Base-by-base conservation (phyloP, 1,140 invertebrate genomes). In the Anagrus nilaparvatae region DNA sequence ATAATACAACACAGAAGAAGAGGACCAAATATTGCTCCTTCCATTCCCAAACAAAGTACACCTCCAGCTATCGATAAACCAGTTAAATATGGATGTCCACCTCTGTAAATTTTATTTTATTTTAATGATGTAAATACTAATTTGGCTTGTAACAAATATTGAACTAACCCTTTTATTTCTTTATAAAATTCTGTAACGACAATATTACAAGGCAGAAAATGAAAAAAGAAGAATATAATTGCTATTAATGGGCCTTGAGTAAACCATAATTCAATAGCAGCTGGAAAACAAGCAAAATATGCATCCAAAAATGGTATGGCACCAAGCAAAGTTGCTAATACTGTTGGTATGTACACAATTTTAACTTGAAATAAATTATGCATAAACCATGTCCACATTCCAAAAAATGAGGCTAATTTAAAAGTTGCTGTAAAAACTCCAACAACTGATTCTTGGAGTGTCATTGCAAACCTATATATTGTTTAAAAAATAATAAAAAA, bases 161-260 rank as follows among this genome's bases (percentile, higher is more conserved):
- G n/a, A n/a, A n/a, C n/a, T n/a, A 67, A 96, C 92, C 91, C 90
- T 73, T 96, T 94, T 30, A 99, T 95, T 72, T 98, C 95, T 40
- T 84, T 84, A 56, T 98, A 97, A 50, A 99, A 95, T 12, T 91
- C 83, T 4, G 89, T 87, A 59, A 98, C 93, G 6, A 97, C 87
- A 49, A 85, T 75, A 39, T 81, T 86, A n/a, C 87, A 84, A 3
- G 95, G 92, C 17, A 93, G 70, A 54, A 97, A 81, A 55, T 96
- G 92, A 33, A 80, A 82, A 5, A 86, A 59, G 4, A 89, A 74
- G 48, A 98, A 80, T 0, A 89, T 51, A 20, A 89, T 59, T 0
- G 93, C 80, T 1, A 79, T 75, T 32, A 84, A 70, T 29, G 82
- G 72, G 46, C 79, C 76, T 47, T 84, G 74, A 5, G 92, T 85